Evolutionary conservation across 2,797 vertebrate genomes (phyloP).

Genomic region (Schizopygopsis malacanthus): DNA sequence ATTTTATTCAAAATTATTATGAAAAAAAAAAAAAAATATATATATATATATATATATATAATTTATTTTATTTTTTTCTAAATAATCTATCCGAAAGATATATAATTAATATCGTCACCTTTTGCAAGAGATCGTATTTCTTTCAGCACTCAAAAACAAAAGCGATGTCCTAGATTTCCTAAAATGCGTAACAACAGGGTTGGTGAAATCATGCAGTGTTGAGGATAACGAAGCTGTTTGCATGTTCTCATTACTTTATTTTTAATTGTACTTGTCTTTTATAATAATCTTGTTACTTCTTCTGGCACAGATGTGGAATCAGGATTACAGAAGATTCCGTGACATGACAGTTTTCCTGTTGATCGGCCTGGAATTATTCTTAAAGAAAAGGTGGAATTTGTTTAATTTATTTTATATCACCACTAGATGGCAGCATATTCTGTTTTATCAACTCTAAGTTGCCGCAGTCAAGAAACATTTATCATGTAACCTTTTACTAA

Average conservation of each 20-base stretch:
- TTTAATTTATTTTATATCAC: background rate
- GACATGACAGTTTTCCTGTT: conserved; percentile 92
- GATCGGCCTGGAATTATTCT: conserved; percentile 93
- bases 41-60: too few species aligned
- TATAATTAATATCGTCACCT: too few species aligned
- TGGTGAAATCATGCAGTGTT: background rate
- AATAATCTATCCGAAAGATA: too few species aligned
- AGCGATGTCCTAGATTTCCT: background rate
- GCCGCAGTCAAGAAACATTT: background rate
- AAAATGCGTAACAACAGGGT: background rate
- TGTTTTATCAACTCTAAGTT: background rate
- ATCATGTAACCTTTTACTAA: background rate
- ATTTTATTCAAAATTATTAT: too few species aligned
- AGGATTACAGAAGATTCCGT: conserved; percentile 93
- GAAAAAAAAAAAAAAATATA: too few species aligned
- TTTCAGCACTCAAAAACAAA: background rate
- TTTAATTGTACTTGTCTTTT: background rate
- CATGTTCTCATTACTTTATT: background rate
- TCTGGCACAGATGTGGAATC: conserved; percentile 90
- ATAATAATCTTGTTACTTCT: conserved; percentile 4
- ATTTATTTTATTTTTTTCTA: too few species aligned
- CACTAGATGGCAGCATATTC: conserved; percentile 44
- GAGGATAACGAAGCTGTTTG: background rate
- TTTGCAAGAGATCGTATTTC: background rate
- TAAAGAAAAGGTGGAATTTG: conserved; percentile 88